phyloP scores from a whole-genome alignment of 2,113 vertebrate genomes.

The Cranoglanis bouderius region DNA sequence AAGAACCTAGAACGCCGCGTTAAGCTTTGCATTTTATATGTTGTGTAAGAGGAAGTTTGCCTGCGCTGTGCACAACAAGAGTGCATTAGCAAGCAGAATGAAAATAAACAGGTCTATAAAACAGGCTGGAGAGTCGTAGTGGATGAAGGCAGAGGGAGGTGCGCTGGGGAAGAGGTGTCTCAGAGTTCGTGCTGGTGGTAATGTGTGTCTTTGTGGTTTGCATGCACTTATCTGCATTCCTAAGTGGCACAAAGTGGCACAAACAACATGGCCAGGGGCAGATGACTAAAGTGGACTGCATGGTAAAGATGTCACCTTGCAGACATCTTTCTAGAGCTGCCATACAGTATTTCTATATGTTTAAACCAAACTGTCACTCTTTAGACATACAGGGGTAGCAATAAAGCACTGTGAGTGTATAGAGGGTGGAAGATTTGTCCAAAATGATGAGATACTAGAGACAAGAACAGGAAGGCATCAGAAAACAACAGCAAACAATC shows the following conservation, averaged over 20 bases:
- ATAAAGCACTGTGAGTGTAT: neutral
- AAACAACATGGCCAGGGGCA: slow-evolving; percentile 3
- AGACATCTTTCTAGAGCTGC: neutral
- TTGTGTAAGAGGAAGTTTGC: slow-evolving; percentile 23
- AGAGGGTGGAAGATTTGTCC: neutral
- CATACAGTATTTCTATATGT: neutral
- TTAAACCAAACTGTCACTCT: neutral
- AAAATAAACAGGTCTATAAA: slow-evolving; percentile 55
- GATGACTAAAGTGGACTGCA: neutral
- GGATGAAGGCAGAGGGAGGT: neutral
- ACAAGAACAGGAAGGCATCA: neutral
- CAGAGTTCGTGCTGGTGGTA: neutral
- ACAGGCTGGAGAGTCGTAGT: neutral
- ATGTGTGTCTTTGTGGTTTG: slow-evolving; percentile 39
- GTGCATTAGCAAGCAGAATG: slow-evolving; percentile 36
- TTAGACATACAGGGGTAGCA: neutral
- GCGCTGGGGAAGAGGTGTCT: slow-evolving; percentile 9
- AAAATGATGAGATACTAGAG: neutral
- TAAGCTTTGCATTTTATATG: slow-evolving; percentile 1
- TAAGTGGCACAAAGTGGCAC: slow-evolving; percentile 52
- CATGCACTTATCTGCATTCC: slow-evolving; percentile 64
- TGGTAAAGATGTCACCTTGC: neutral
- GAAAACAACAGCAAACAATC: neutral
- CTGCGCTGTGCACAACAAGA: slow-evolving; percentile 38
- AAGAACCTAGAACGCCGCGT: neutral